Evolutionary conservation across 2,113 vertebrate genomes (phyloP), one percentile per base, ranked within the genome.

Genomic region (Alexandromys fortis): DNA sequence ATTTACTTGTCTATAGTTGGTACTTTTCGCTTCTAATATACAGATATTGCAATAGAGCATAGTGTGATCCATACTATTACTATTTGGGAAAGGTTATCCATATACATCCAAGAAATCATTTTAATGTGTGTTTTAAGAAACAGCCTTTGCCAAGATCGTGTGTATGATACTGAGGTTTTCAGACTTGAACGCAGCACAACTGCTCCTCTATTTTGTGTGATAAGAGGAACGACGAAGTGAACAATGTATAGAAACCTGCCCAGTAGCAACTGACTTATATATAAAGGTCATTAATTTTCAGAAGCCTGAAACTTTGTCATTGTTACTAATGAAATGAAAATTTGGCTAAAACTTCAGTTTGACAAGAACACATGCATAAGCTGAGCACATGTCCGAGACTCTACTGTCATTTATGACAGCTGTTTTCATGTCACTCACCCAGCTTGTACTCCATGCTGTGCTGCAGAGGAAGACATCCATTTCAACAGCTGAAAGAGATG

Each of bases 361-460:
- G 6, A 38, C 0, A 26, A 33, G 9, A 73, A 42, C 3, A 3
- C 22, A 47, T 17, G 3, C 17, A 26, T 33, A 76, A 33, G 4
- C 13, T 21, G 2, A 52, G 30, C 4, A 49, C 10, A 58, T 75
- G 38, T 12, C 12, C 3, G 13, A 63, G 47, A 68, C 7, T 21
- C 0, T 61, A 19, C 38, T 38, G 11, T n/a, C 16, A 28, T 3
- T 42, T 1, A 6, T 7, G 16, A 52, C 2, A 49, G 22, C 5
- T 70, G 16, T 11, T 16, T 22, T 5, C 10, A 35, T 19, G 1
- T 0, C 45, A 21, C 19, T 38, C 21, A 7, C 9, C 19, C 17
- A 70, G 52, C 30, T 61, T 42, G 45, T 2, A 19, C 4, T 45
- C 19, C 0, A 14, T 3, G 1, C 5, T 77, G 9, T 28, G 5